Percentiles rank a stretch among this genome's conserved stretches.
These are phyloP conservation scores for Setipinna tenuifilis DNA, from an alignment of 2,797 vertebrate species.

Conservation along the genomic window DNA sequence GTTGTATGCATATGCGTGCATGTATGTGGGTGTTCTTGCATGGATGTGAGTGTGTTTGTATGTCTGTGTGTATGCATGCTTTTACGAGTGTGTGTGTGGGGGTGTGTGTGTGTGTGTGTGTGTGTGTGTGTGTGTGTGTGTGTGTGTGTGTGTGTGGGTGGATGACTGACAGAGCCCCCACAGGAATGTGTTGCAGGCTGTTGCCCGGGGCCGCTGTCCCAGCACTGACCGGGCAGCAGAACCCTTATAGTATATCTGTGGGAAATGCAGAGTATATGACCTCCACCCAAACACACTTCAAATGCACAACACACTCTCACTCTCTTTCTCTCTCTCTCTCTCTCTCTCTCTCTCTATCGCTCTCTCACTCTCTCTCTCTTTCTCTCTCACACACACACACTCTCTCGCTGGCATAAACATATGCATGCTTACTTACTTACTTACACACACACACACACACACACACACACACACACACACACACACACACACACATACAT, in stretches of 20 bases:
- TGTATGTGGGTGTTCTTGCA: too few relatives aligned
- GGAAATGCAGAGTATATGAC: constrained; percentile 32
- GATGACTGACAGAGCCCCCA: constrained; percentile 17
- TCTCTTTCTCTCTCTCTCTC: too few relatives aligned
- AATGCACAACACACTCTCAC: background rate
- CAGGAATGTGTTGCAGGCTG: constrained; percentile 38
- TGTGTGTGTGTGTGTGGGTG: background rate
- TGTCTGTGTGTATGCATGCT: background rate
- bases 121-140: background rate
- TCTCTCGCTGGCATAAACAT: background rate
- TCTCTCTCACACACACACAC: background rate
- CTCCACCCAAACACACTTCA: background rate
- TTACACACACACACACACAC: background rate
- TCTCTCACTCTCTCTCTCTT: too few relatives aligned
- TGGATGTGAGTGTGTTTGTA: background rate
- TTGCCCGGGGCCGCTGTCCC: constrained; percentile 3
- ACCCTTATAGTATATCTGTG: constrained; percentile 49
- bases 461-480: background rate
- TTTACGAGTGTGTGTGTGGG: background rate
- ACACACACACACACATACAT: background rate
- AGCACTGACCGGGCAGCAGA: constrained; percentile 38
- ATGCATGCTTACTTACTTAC: too few relatives aligned
- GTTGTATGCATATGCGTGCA: background rate
- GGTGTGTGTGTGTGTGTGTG: constrained; percentile 1
- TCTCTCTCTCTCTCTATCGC: too few relatives aligned